phyloP scores from a whole-genome alignment of 2,888 invertebrate genomes.

The Pachydiplax longipennis region DNA sequence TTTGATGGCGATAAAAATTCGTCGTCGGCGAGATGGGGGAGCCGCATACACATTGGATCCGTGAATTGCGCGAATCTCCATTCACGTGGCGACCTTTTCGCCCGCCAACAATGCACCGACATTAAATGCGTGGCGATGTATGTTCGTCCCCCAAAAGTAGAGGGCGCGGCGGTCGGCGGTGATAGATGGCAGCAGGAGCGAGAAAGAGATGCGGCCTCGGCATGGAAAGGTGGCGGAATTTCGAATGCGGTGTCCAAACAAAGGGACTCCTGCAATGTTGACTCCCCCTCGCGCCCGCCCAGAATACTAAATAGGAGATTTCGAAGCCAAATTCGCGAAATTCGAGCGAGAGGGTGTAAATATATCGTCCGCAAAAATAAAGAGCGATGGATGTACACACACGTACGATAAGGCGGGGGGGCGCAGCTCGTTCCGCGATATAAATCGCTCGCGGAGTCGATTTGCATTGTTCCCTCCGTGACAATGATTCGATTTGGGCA shows the following conservation, averaged over 20 bases:
- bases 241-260: slow-evolving; percentile 1
- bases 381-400: background rate
- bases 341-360: background rate
- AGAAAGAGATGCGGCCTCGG: background rate
- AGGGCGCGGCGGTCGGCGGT: background rate
- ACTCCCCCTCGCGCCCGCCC: background rate
- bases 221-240: background rate
- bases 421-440: background rate
- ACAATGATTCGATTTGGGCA: slow-evolving; percentile 42
- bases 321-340: background rate
- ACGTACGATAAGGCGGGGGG: background rate
- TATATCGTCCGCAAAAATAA: slow-evolving; percentile 17
- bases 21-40: background rate
- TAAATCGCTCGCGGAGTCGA: slow-evolving; percentile 24
- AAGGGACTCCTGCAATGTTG: background rate
- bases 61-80: background rate
- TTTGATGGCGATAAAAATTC: background rate
- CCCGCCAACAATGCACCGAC: background rate
- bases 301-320: background rate
- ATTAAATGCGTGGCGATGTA: background rate
- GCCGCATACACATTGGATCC: background rate
- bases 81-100: background rate
- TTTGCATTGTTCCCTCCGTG: slow-evolving; percentile 1
- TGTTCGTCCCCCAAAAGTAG: background rate
- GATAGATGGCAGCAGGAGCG: background rate